A percentile compares a stretch with the other conserved stretches of the same genome.
Conservation (phyloP, 2,888 invertebrate genomes). For the Drosophila merina region DNA sequence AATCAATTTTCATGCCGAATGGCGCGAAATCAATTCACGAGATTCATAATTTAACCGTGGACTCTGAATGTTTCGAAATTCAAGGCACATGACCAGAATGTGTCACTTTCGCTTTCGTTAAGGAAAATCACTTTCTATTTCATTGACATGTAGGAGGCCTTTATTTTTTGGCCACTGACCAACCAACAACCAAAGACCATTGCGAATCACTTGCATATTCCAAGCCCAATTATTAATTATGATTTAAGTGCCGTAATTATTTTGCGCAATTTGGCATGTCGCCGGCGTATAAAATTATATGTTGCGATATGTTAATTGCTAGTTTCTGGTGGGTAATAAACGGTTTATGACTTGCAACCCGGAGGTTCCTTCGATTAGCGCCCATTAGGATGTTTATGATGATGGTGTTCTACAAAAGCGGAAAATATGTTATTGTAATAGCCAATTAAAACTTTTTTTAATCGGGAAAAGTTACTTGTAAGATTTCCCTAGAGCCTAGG, state of each 20-base stretch:
- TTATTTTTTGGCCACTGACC: conserved; percentile 24
- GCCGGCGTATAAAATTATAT: conserved; percentile 60
- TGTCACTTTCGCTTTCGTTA: conserved; percentile 71
- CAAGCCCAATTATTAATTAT: conserved; percentile 59
- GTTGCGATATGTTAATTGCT: conserved; percentile 38
- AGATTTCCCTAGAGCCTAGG: conserved; percentile 3
- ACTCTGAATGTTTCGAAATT: conserved; percentile 52
- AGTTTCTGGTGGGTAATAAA: conserved; percentile 47
- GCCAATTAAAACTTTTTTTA: conserved; percentile 23
- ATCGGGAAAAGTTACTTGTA: conserved; percentile 7
- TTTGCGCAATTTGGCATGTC: conserved; percentile 43
- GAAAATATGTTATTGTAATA: background rate
- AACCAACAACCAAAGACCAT: conserved; percentile 2
- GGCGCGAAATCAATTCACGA: conserved; percentile 65
- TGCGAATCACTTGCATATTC: conserved; percentile 12
- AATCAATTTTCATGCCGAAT: conserved; percentile 54
- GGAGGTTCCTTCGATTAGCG: background rate
- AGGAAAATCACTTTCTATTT: conserved; percentile 72
- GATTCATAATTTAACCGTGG: conserved; percentile 66
- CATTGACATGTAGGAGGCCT: conserved; percentile 47
- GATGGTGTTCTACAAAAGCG: background rate
- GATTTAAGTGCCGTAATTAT: conserved; percentile 34
- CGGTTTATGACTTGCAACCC: conserved; percentile 27
- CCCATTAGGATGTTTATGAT: background rate
- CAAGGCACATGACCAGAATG: conserved; percentile 53